phyloP scores from a whole-genome alignment of 2,797 vertebrate genomes.

The Phoebastria nigripes region DNA sequence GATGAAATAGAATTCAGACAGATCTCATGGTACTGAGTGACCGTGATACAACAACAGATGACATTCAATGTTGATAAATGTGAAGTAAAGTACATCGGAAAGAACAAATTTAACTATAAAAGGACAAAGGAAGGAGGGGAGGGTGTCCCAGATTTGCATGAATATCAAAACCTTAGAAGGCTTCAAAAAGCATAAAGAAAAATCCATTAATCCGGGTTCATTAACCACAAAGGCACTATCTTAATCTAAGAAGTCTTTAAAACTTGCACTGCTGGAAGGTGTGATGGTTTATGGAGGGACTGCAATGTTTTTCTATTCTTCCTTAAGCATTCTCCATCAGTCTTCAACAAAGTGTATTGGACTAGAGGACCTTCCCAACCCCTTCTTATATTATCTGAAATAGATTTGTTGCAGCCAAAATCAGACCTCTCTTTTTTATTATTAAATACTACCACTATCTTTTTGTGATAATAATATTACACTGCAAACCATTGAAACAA shows the following conservation, averaged over 20 bases:
- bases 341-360: background rate
- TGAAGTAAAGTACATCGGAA: background rate
- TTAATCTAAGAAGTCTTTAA: background rate
- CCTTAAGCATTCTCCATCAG: background rate
- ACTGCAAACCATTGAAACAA: background rate
- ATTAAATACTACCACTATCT: background rate
- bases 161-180: background rate
- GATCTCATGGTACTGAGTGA: background rate
- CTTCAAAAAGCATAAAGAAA: background rate
- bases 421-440: background rate
- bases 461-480: background rate
- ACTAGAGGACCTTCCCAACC: background rate
- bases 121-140: background rate
- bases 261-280: background rate
- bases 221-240: background rate
- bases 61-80: background rate
- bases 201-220: background rate
- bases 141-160: background rate
- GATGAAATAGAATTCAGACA: background rate
- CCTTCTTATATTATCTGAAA: background rate
- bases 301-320: background rate
- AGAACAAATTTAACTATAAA: background rate
- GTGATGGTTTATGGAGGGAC: background rate
- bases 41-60: background rate
- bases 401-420: background rate